Evolutionary conservation across 2,113 vertebrate genomes (phyloP), one percentile per base, ranked within the genome.

Genomic region (Epinephelus fuscoguttatus): DNA sequence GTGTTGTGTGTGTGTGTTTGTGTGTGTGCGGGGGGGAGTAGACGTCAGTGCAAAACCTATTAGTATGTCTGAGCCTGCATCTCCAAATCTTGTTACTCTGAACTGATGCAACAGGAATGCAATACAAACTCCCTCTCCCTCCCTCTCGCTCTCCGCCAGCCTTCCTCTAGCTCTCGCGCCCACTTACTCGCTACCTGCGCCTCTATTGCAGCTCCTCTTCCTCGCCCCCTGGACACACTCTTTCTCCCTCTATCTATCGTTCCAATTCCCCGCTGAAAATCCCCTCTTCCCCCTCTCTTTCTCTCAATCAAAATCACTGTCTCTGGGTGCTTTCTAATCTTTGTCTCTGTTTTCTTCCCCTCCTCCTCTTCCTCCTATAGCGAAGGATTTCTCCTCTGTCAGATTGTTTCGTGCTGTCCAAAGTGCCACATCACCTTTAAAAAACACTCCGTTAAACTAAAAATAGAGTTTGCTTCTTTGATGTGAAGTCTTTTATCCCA

Each of bases 71-170:
- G 90, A 93, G 91, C 88, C 92, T 83, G 91, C 92, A 95, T 95
- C 94, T 94, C 93, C 90, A 94, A 92, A 94, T 94, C 93, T 94
- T 91, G 92, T 95, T 95, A 94, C 94, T 90, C 90, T 93, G 87
- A 92, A 92, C 91, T 95, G 95, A 95, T 95, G 94, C 94, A 95
- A 95, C 91, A 93, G 84, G 91, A 94, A 93, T 90, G 94, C 93
- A 95, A 95, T 94, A 88, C 87, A 72, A 78, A 73, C 84, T 78
- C 84, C 78, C 72, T 18, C 80, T 10, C 77, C 12, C 76, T 19
- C 70, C 47, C 47, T 19, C 55, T 56, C 63, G 55, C 79, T 62
- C 86, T 82, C 70, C 59, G 82, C 70, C 59, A 45, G 64, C 76
- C 60, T 49, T 23, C 68, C 80, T 70, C 75, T 68, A 60, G 69